A percentile compares a stretch with the other conserved stretches of the same genome.
These are phyloP conservation scores for Conger conger DNA, from an alignment of 2,113 vertebrate genomes.

Conservation along the genomic window DNA sequence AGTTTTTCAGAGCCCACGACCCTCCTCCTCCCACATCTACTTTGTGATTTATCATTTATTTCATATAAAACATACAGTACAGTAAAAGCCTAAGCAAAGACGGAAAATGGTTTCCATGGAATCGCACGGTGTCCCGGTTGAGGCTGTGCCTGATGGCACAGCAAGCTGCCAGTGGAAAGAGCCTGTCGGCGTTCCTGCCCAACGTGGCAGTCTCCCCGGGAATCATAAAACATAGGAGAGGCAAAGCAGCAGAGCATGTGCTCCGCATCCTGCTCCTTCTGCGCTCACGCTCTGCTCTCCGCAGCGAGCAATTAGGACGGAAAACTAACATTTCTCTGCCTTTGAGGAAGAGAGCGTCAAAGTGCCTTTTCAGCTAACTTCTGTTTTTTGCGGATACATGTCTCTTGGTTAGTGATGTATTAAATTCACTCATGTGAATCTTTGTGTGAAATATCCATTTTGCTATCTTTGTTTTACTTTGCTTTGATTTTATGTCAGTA, in stretches of 20 bases:
- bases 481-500: not conserved
- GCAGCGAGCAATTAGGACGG: conserved; percentile 9
- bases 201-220: conserved; percentile 27
- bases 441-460: not conserved
- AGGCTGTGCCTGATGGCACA: conserved; percentile 21
- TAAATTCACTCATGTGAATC: not conserved
- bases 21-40: no score
- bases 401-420: not conserved
- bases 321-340: not conserved
- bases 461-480: not conserved
- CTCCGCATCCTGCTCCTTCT: conserved; percentile 25
- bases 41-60: not conserved
- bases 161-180: conserved; percentile 17
- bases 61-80: no score
- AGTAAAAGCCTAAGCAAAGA: not conserved
- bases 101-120: not conserved
- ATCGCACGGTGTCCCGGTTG: not conserved
- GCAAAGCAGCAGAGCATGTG: not conserved
- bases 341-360: not conserved
- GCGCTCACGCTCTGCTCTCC: conserved; percentile 30
- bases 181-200: conserved; percentile 5
- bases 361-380: not conserved
- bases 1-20: not conserved
- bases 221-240: conserved; percentile 13
- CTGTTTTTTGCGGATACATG: not conserved